Conservation (phyloP, 2,113 vertebrate species). For the Morone saxatilis region DNA sequence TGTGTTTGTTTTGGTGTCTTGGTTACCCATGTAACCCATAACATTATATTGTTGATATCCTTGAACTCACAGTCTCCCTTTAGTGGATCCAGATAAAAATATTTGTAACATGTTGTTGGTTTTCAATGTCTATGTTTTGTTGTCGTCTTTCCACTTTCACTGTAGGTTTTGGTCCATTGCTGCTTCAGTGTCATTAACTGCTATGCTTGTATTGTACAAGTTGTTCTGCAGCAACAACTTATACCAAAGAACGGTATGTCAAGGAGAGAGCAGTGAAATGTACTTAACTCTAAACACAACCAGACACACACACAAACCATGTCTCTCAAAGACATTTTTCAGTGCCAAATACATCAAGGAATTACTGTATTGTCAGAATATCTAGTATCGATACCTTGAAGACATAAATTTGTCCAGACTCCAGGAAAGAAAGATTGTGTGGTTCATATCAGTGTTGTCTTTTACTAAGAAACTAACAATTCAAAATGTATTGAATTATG, state of each 20-base stretch:
- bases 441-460: neutral
- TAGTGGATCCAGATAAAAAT: slow-evolving; percentile 26
- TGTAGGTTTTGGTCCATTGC: neutral
- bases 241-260: neutral
- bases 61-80: slow-evolving; percentile 43
- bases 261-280: slow-evolving; percentile 12
- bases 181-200: slow-evolving; percentile 11
- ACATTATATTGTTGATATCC: slow-evolving; percentile 46
- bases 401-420: too few relatives aligned
- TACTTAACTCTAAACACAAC: neutral
- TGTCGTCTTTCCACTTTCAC: slow-evolving; percentile 14
- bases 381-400: neutral
- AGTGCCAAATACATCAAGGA: neutral
- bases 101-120: slow-evolving; percentile 25
- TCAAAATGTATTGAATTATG: neutral
- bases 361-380: neutral
- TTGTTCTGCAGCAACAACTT: neutral
- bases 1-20: slow-evolving; percentile 31
- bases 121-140: slow-evolving; percentile 21
- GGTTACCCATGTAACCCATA: slow-evolving; percentile 1
- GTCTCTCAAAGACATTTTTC: neutral
- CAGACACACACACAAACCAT: neutral
- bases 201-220: slow-evolving; percentile 4
- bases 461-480: neutral
- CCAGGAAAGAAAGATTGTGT: neutral